Base-by-base conservation (phyloP, 2,888 invertebrate species). In the Neoaliturus tenellus region DNA sequence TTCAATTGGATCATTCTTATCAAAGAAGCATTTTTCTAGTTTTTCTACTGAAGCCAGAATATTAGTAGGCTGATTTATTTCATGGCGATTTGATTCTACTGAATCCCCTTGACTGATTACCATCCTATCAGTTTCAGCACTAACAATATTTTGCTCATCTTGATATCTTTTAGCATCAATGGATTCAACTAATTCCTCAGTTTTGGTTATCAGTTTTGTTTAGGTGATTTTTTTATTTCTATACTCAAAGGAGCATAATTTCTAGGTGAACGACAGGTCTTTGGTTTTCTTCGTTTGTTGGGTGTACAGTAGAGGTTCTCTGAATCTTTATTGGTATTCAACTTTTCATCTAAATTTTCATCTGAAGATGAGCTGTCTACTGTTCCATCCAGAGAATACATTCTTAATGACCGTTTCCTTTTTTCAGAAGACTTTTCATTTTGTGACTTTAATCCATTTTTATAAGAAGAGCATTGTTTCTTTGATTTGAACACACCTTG, bases 181-280 rank as follows among this genome's bases (percentile, higher is more conserved):
- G 23, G 28, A n/a, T 20, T 28, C 31, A 17, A 25, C 31, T 12
- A 51, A 23, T 5, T 31, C 28, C 12, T 62, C 31, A 1, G 28
- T 28, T 31, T 62, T 28, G 20, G 5, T 10, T n/a, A 55, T 80
- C 17, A n/a, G 23, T 12, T 44, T 69, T 17, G 28, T 25, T 67
- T 78, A 20, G 83, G 83, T 33, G 83, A 83, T n/a, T 67, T 83
- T 33, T 83, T 83, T 28, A 83, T 80, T 69, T 78, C 67, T 17
- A 83, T 51, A 69, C 62, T 23, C 44, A 78, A 28, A 48, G 58
- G 62, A 62, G 44, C 67, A 48, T 82, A 84, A 25, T 62, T 67
- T 78, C 31, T 80, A 25, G 83, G 80, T 8, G 83, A 39, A 8
- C 14, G 25, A 17, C 41, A 31, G 2, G 28, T 25, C 33, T 78